phyloP scores from a whole-genome alignment of 2,888 invertebrate species.

The Dynastes tityus region DNA sequence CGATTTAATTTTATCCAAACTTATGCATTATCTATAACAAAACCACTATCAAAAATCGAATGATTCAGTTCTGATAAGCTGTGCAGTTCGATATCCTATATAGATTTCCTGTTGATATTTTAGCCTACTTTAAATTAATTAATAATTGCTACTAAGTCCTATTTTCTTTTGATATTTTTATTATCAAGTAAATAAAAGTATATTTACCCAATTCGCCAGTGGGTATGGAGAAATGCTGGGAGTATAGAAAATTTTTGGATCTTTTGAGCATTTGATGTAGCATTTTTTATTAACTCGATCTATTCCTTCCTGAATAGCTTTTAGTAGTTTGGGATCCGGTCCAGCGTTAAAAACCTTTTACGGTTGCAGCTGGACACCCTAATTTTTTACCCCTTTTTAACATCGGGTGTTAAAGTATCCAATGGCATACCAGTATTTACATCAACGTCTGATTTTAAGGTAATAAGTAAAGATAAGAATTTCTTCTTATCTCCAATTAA shows the following conservation, averaged over 20 bases:
- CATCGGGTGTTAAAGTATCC: conserved; percentile 78
- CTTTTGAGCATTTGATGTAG: conserved; percentile 90
- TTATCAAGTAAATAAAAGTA: no score
- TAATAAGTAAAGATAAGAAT: conserved; percentile 87
- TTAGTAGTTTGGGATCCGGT: conserved; percentile 74
- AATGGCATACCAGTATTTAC: conserved; percentile 81
- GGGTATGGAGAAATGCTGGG: conserved; percentile 86
- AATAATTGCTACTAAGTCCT: not conserved
- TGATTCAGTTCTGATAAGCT: not conserved
- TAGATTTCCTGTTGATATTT: not conserved
- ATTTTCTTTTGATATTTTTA: no score
- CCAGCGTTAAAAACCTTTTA: conserved; percentile 81
- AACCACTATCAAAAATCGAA: not conserved
- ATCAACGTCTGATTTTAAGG: conserved; percentile 89
- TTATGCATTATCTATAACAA: no score
- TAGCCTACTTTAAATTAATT: not conserved
- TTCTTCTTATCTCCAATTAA: conserved; percentile 91
- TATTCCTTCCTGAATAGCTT: conserved; percentile 87
- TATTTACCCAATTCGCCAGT: conserved; percentile 89
- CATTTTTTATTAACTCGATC: conserved; percentile 82
- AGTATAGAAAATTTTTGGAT: conserved; percentile 91
- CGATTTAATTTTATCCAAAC: not conserved
- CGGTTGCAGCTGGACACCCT: conserved; percentile 79
- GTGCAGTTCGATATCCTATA: not conserved
- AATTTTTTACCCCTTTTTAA: conserved; percentile 80